Evolutionary conservation across 2,888 invertebrate species (phyloP), one percentile per base, ranked within the genome.

Genomic region (Dichetophora obliterata): DNA sequence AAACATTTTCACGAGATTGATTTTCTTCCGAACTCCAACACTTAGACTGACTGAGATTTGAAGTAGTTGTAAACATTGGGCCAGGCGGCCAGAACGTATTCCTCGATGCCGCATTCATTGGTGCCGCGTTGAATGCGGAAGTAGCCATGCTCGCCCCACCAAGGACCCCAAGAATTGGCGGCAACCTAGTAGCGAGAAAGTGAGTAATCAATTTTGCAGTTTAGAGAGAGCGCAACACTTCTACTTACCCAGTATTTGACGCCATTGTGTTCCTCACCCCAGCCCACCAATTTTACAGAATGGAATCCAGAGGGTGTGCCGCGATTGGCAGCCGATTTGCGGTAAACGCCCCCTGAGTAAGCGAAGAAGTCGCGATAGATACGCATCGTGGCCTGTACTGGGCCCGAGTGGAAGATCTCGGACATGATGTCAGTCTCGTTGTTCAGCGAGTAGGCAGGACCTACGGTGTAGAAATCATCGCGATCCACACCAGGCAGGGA

Each of bases 291-390:
- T 84, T 96, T 92, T 14, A 98, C 97, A 43, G 98, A 97, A 89
- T 98, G 98, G 83, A 95, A 95, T 0, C 95, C 95, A 66, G 91
- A 91, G 76, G 92, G 89, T 70, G 91, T 90, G 9, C 91, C 89
- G 78, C 92, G 89, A 1, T 92, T 91, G 80, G 91, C 90, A 0
- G 90, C 90, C 3, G 92, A 91, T 82, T 92, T 94, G 3, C 91
- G 91, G 90, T 98, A 98, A 74, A 98, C 91, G 5, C 98, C 98
- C 57, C 93, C 91, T 75, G 92, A 91, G 90, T 98, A 98, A 83
- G 94, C 92, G 91, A 96, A 98, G 91, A 98, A 97, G 89, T 98
- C 98, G 82, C 95, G 95, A 86, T 95, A 93, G 2, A 98, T 95
- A 80, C 92, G 93, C 93, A 98, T 95, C 16, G 96, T 94, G 0